Percentiles rank a stretch among this genome's conserved stretches.
Evolutionary conservation across 2,797 vertebrate genomes (phyloP).

Genomic region (Chelon auratus): DNA sequence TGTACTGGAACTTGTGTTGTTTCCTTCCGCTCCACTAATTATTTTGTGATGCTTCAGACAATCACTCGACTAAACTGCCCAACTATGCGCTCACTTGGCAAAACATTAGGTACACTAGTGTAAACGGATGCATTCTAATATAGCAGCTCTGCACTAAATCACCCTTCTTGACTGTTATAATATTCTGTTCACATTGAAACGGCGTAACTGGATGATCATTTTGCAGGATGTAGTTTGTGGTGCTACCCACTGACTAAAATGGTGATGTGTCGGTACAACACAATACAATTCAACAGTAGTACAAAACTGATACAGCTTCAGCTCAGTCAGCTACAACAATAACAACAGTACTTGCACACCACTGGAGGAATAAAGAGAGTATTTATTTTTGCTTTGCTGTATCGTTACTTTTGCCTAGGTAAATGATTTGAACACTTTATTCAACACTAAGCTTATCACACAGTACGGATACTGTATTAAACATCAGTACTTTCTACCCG

Average conservation of each 20-base stretch:
- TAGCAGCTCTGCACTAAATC: too few relatives aligned
- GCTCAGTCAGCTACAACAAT: not conserved
- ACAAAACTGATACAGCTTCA: not conserved
- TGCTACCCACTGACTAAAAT: too few relatives aligned
- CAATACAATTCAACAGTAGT: too few relatives aligned
- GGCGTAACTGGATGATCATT: too few relatives aligned
- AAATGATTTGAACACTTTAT: too few relatives aligned
- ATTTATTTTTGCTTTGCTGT: not conserved
- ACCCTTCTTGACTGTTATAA: too few relatives aligned
- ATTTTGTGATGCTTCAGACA: not conserved
- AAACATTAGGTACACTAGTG: too few relatives aligned
- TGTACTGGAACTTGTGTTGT: not conserved
- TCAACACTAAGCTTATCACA: not conserved
- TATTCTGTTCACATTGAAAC: too few relatives aligned
- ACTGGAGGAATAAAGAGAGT: not conserved
- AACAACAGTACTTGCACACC: not conserved
- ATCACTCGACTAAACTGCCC: not conserved
- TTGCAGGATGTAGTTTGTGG: too few relatives aligned
- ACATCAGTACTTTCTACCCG: conserved; percentile 13
- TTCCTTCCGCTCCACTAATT: not conserved
- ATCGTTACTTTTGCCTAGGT: not conserved
- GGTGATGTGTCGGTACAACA: too few relatives aligned
- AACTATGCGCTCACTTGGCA: not conserved
- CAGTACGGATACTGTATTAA: not conserved
- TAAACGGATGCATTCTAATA: too few relatives aligned